Percentiles rank a stretch among this genome's conserved stretches.
phyloP scores from a whole-genome alignment of 2,888 invertebrate genomes.

The Spilarctia lutea region DNA sequence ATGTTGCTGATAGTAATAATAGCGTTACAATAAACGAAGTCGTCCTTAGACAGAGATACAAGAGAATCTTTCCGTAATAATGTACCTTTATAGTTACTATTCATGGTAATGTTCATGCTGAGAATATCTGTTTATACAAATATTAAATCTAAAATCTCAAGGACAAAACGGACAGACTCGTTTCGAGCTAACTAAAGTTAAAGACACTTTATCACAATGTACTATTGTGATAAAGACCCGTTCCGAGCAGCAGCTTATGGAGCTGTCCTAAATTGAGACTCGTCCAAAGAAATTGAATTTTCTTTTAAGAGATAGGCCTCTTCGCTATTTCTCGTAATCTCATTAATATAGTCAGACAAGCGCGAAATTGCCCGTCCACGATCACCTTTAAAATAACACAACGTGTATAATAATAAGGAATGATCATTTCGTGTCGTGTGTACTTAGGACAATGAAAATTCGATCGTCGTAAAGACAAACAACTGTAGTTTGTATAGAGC shows the following conservation, averaged over 20 bases:
- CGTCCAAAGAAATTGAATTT: neutral
- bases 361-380: neutral
- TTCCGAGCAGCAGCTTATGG: neutral
- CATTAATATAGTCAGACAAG: conserved; percentile 13
- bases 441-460: conserved; percentile 23
- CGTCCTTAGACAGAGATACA: neutral
- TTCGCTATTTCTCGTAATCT: neutral
- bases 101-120: neutral
- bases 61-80: neutral
- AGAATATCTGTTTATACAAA: neutral
- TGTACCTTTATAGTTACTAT: neutral
- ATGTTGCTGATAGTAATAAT: conserved; percentile 26
- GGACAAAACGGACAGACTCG: neutral
- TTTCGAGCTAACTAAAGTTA: neutral
- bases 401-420: neutral
- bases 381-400: conserved; percentile 1
- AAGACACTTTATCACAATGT: neutral
- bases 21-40: conserved; percentile 4
- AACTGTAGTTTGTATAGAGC: conserved; percentile 10
- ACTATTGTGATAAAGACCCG: neutral
- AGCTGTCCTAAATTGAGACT: neutral
- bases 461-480: conserved; percentile 21
- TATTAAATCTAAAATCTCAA: neutral
- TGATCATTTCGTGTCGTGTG: neutral
- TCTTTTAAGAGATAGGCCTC: neutral